Percentiles rank a stretch among this genome's conserved stretches.
phyloP scores from a whole-genome alignment of 1,140 invertebrate species.

The Nebria ingens region DNA sequence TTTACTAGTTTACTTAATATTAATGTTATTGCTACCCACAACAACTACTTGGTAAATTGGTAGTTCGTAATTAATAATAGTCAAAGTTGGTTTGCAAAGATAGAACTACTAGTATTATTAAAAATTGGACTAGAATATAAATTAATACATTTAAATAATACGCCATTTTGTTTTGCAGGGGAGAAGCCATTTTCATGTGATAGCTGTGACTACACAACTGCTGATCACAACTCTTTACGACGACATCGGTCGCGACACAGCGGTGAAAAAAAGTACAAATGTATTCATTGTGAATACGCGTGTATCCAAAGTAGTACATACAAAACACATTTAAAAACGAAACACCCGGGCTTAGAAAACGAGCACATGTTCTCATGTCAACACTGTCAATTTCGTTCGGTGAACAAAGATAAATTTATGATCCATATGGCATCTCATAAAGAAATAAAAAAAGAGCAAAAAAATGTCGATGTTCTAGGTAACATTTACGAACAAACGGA shows the following conservation, averaged over 20 bases:
- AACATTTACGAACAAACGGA: background rate
- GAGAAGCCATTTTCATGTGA: slow-evolving; percentile 75
- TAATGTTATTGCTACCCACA: background rate
- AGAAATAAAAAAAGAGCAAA: slow-evolving; percentile 19
- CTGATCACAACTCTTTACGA: slow-evolving; percentile 72
- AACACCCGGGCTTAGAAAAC: slow-evolving; percentile 41
- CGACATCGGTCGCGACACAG: slow-evolving; percentile 69
- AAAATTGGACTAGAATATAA: too few relatives aligned
- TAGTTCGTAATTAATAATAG: too few relatives aligned
- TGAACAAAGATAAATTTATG: slow-evolving; percentile 42
- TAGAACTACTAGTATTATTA: too few relatives aligned
- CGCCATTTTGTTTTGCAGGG: slow-evolving; percentile 41
- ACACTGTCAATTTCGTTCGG: slow-evolving; percentile 41
- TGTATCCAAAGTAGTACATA: slow-evolving; percentile 57
- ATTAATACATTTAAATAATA: too few relatives aligned
- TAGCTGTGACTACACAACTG: slow-evolving; percentile 60
- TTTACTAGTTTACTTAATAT: too few relatives aligned
- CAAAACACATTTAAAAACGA: slow-evolving; percentile 47
- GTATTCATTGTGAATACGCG: slow-evolving; percentile 56
- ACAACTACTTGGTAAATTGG: too few relatives aligned
- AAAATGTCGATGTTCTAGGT: background rate
- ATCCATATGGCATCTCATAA: slow-evolving; percentile 35
- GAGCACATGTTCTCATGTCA: slow-evolving; percentile 40
- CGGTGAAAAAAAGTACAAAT: slow-evolving; percentile 59
- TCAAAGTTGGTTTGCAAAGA: too few relatives aligned